A percentile compares a stretch with the other conserved stretches of the same genome.
phyloP scores from a whole-genome alignment of 2,797 vertebrate genomes.

The Artibeus jamaicensis region DNA sequence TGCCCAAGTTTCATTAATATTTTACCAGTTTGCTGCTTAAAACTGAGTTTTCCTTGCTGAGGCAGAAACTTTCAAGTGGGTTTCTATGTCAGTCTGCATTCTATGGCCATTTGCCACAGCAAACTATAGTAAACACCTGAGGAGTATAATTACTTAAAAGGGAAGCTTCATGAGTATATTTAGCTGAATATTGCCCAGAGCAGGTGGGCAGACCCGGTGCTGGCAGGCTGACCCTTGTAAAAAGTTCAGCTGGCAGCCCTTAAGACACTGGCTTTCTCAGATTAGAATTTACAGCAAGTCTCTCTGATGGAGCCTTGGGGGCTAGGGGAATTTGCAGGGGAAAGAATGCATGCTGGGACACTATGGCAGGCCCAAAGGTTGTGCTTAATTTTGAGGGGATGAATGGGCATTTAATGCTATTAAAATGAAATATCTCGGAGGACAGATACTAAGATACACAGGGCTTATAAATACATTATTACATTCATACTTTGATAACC shows the following conservation, averaged over 20 bases:
- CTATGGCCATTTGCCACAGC: neutral
- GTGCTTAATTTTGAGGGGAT: neutral
- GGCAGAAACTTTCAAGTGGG: neutral
- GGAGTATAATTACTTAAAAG: neutral
- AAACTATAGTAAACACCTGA: neutral
- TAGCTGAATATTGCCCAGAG: neutral
- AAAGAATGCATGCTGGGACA: neutral
- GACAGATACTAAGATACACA: neutral
- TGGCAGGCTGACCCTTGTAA: neutral
- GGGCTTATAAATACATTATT: neutral
- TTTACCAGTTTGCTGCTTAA: neutral
- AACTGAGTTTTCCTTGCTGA: neutral
- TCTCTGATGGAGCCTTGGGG: neutral
- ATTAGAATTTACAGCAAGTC: neutral
- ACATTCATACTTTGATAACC: neutral
- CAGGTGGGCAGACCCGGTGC: neutral
- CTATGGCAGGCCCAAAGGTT: neutral
- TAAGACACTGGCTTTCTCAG: neutral
- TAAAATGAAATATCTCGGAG: neutral
- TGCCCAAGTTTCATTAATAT: neutral
- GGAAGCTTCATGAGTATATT: neutral
- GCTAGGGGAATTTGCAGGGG: neutral
- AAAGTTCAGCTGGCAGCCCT: neutral
- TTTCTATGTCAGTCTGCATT: neutral
- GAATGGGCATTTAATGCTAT: neutral